phyloP scores from a whole-genome alignment of 2,888 invertebrate species.

The Dryococelus australis region DNA sequence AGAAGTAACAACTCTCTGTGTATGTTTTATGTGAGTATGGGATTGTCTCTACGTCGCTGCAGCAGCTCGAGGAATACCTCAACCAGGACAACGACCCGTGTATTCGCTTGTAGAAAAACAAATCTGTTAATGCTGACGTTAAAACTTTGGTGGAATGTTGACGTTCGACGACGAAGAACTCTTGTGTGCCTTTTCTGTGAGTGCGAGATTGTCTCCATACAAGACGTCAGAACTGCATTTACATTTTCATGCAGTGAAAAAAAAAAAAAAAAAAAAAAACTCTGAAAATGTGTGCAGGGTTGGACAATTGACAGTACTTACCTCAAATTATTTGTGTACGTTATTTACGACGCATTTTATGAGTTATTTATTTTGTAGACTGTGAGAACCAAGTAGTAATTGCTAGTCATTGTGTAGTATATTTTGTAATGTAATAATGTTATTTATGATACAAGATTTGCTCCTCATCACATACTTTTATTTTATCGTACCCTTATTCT shows the following conservation, averaged over 20 bases:
- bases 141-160: not conserved
- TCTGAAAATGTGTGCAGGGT: too few relatives aligned
- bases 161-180: not conserved
- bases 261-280: too few relatives aligned
- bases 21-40: too few relatives aligned
- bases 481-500: not conserved
- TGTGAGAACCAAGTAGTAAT: not conserved
- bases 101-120: not conserved
- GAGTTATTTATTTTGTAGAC: not conserved
- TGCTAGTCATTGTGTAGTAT: not conserved
- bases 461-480: not conserved
- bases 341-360: too few relatives aligned
- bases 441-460: not conserved
- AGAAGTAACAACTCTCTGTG: not conserved
- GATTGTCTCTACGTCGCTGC: too few relatives aligned
- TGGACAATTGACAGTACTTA: not conserved
- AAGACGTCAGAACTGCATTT: too few relatives aligned
- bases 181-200: too few relatives aligned
- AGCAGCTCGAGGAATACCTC: conserved; percentile 77
- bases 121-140: not conserved
- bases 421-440: not conserved
- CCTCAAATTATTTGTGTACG: not conserved
- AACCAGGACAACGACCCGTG: conserved; percentile 66
- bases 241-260: too few relatives aligned
- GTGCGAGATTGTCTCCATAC: too few relatives aligned